Percentiles rank a stretch among this genome's conserved stretches.
Conservation (phyloP, 1,140 invertebrate genomes). For the Aphaenogaster rudis region DNA sequence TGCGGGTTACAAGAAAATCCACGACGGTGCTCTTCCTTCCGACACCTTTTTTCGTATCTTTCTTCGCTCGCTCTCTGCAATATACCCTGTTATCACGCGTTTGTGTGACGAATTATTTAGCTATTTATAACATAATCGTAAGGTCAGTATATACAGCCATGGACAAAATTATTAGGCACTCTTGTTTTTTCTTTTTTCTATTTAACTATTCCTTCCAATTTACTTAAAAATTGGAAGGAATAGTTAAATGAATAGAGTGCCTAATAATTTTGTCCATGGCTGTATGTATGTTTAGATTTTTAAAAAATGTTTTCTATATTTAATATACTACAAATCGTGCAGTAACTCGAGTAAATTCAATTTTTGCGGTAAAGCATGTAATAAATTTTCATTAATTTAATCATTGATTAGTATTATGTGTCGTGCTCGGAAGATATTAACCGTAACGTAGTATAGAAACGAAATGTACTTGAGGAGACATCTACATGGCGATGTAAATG, state of each 20-base stretch:
- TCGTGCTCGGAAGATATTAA: conserved; percentile 12
- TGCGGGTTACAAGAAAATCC: conserved; percentile 81
- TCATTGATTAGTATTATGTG: conserved; percentile 22
- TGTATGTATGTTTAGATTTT: too few species aligned
- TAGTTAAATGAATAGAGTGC: too few species aligned
- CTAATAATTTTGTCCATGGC: too few species aligned
- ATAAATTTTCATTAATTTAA: conserved; percentile 14
- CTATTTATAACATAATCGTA: background rate
- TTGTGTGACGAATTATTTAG: conserved; percentile 12
- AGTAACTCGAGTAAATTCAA: conserved; percentile 8
- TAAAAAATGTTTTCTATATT: background rate
- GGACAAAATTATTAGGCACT: too few species aligned
- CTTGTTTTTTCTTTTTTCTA: too few species aligned
- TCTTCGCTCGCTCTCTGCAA: background rate
- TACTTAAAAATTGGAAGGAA: too few species aligned
- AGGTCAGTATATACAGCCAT: background rate
- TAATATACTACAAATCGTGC: background rate
- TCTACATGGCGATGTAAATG: conserved; percentile 44
- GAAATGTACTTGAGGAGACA: background rate
- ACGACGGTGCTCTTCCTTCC: conserved; percentile 24
- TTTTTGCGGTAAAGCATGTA: background rate
- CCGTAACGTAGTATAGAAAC: background rate
- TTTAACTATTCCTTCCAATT: too few species aligned
- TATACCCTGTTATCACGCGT: background rate
- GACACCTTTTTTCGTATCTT: conserved; percentile 20